Evolutionary conservation across 2,797 vertebrate species (phyloP).

Genomic region (Ctenopoma multispine): DNA sequence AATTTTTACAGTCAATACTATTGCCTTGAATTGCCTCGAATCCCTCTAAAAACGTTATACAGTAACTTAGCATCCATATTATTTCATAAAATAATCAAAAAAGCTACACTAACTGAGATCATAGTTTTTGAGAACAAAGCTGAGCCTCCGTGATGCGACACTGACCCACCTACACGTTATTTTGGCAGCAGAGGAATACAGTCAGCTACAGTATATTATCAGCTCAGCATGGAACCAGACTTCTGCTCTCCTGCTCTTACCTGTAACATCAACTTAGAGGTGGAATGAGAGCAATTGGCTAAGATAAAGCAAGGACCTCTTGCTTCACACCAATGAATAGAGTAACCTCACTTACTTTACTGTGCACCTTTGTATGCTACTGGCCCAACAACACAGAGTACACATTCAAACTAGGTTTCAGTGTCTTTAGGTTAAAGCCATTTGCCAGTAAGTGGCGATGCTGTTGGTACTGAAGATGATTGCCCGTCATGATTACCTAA

Average conservation of each 20-base stretch:
- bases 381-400: background rate
- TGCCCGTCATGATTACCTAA: background rate
- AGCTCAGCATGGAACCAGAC: background rate
- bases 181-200: background rate
- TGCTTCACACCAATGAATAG: background rate
- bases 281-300: background rate
- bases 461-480: background rate
- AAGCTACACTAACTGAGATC: background rate
- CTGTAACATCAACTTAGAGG: background rate
- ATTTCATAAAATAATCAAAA: background rate
- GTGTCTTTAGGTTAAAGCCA: background rate
- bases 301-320: background rate
- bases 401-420: background rate
- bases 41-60: too few relatives aligned
- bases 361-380: background rate
- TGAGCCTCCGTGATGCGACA: background rate
- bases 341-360: background rate
- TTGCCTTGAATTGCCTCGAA: background rate
- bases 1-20: background rate
- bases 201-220: background rate
- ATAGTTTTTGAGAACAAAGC: background rate
- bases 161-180: background rate
- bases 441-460: background rate
- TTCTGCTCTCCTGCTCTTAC: background rate
- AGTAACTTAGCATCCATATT: background rate